Percentiles rank a stretch among this genome's conserved stretches.
Conservation (phyloP, 2,888 invertebrate species). For the Agriotes lineatus region DNA sequence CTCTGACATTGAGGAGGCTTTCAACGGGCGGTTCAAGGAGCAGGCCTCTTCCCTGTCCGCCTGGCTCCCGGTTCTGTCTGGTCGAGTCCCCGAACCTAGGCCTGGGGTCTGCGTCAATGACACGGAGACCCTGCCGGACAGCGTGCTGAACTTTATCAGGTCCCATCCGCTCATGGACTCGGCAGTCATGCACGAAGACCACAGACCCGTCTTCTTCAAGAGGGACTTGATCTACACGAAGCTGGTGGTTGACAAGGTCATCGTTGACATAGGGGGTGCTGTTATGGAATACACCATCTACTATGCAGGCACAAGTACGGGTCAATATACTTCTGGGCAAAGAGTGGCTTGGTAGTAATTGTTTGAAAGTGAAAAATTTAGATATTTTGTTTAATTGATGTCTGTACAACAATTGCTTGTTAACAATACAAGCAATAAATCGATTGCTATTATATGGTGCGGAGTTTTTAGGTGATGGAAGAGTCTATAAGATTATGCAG, state of each 20-base stretch:
- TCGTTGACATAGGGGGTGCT: conserved; percentile 81
- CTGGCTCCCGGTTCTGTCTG: conserved; percentile 94
- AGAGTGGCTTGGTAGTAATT: too few relatives aligned
- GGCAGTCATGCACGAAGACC: conserved; percentile 92
- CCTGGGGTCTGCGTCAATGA: conserved; percentile 96
- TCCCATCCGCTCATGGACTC: conserved; percentile 98
- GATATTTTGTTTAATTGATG: too few relatives aligned
- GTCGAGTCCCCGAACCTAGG: conserved; percentile 90
- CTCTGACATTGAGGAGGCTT: conserved; percentile 89
- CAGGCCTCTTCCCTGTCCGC: conserved; percentile 93
- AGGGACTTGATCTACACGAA: conserved; percentile 92
- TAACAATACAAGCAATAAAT: not conserved
- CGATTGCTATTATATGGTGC: too few relatives aligned
- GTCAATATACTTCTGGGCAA: too few relatives aligned
- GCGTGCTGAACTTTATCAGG: conserved; percentile 95
- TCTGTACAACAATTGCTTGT: too few relatives aligned
- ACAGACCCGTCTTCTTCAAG: conserved; percentile 93
- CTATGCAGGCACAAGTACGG: conserved; percentile 89
- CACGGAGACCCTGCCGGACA: conserved; percentile 90
- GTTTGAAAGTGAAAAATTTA: not conserved
- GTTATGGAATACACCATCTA: conserved; percentile 87
- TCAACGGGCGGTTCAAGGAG: conserved; percentile 96
- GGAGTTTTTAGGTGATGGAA: conserved; percentile 80
- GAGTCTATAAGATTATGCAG: conserved; percentile 94
- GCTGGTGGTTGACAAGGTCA: conserved; percentile 89